phyloP scores from a whole-genome alignment of 1,140 invertebrate genomes.

The Papilio glaucus region DNA sequence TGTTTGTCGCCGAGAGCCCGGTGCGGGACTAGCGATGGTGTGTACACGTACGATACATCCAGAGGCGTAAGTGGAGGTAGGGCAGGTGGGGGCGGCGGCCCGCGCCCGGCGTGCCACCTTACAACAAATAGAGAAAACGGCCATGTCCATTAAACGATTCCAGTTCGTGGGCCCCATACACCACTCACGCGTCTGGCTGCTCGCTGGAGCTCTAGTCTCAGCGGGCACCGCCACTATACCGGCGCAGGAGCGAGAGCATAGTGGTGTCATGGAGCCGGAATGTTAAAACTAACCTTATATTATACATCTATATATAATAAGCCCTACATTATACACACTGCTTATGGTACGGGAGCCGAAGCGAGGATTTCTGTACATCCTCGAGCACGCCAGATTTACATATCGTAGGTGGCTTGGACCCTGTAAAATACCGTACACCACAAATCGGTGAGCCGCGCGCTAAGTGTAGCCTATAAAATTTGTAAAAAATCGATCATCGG shows the following conservation, averaged over 20 bases:
- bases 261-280: slow-evolving; percentile 79
- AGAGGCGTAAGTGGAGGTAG: slow-evolving; percentile 84
- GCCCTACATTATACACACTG: not conserved
- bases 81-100: slow-evolving; percentile 82
- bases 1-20: slow-evolving; percentile 3
- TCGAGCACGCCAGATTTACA: too few species aligned
- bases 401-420: too few species aligned
- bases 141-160: slow-evolving; percentile 72
- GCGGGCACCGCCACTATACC: too few species aligned
- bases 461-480: too few species aligned
- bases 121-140: slow-evolving; percentile 80
- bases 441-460: too few species aligned
- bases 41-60: slow-evolving; percentile 83
- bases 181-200: slow-evolving; percentile 80
- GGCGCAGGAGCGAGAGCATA: slow-evolving; percentile 75
- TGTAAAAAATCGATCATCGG: too few species aligned
- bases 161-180: slow-evolving; percentile 69
- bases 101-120: slow-evolving; percentile 82
- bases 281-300: slow-evolving; percentile 40
- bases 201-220: slow-evolving; percentile 67
- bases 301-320: slow-evolving; percentile 11
- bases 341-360: not conserved
- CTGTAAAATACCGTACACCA: too few species aligned
- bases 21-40: slow-evolving; percentile 37
- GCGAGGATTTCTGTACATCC: too few species aligned